phyloP scores from a whole-genome alignment of 2,113 vertebrate genomes.

The Pyxicephalus adspersus region DNA sequence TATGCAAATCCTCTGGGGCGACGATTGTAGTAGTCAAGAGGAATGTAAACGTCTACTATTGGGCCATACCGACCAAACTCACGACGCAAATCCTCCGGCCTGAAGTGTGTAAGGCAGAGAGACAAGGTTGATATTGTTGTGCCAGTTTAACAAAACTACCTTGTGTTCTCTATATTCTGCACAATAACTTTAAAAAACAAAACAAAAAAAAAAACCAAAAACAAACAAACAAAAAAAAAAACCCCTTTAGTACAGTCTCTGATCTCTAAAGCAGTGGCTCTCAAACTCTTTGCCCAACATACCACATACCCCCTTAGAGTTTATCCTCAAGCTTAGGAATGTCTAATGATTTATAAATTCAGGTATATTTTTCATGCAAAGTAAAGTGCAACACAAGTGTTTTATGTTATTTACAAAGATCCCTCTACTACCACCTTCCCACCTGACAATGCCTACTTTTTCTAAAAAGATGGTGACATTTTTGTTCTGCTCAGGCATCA shows the following conservation, averaged over 20 bases:
- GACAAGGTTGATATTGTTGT: slow-evolving; percentile 58
- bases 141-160: neutral
- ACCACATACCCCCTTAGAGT: too few relatives aligned
- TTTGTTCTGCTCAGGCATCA: too few relatives aligned
- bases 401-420: too few relatives aligned
- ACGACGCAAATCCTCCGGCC: slow-evolving; percentile 95
- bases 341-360: too few relatives aligned
- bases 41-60: slow-evolving; percentile 94
- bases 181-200: neutral
- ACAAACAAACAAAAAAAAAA: neutral
- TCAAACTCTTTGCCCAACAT: neutral
- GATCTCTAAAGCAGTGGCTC: neutral
- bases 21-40: slow-evolving; percentile 94
- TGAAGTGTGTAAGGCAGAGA: slow-evolving; percentile 75
- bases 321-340: too few relatives aligned
- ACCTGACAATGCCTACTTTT: too few relatives aligned
- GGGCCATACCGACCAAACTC: slow-evolving; percentile 95
- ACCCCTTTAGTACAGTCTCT: neutral
- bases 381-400: too few relatives aligned
- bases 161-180: neutral
- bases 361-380: too few relatives aligned
- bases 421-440: too few relatives aligned
- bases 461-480: too few relatives aligned
- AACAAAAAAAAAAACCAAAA: neutral
- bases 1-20: slow-evolving; percentile 94